Conservation (phyloP, 2,113 vertebrate species). For the Odontesthes bonariensis region DNA sequence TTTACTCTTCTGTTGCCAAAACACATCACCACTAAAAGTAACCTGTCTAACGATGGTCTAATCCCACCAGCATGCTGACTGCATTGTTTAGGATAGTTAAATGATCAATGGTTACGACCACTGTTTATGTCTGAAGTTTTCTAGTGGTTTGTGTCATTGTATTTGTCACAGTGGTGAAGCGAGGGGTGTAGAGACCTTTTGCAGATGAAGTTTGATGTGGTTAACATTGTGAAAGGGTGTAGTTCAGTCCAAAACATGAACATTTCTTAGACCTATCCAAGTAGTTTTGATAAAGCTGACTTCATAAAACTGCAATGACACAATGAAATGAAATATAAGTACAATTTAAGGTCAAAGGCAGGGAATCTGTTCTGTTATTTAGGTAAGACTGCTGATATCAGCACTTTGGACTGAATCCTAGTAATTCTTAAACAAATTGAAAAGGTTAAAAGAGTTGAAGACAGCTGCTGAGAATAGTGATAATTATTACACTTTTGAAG, state of each 20-base stretch:
- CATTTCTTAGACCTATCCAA: background rate
- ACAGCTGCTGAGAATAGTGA: background rate
- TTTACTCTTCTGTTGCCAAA: background rate
- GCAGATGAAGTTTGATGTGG: background rate
- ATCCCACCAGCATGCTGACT: background rate
- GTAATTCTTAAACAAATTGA: too few relatives aligned
- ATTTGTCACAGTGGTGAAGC: background rate
- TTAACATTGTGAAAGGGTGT: too few relatives aligned
- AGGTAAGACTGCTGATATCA: background rate
- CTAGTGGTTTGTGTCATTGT: background rate
- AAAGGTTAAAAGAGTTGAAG: background rate
- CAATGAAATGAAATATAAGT: too few relatives aligned
- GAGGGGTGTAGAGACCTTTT: background rate
- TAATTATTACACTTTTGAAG: too few relatives aligned
- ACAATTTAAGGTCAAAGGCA: too few relatives aligned
- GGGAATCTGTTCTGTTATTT: background rate
- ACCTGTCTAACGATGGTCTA: background rate
- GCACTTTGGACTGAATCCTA: background rate
- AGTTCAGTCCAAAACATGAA: too few relatives aligned
- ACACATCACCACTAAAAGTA: background rate
- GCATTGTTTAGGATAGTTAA: background rate
- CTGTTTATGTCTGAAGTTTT: background rate
- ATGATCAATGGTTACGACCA: background rate
- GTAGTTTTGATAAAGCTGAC: background rate
- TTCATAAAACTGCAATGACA: background rate